A percentile compares a stretch with the other conserved stretches of the same genome.
Conservation (phyloP, 2,113 vertebrate genomes). For the Andinoacara biseriatus region DNA sequence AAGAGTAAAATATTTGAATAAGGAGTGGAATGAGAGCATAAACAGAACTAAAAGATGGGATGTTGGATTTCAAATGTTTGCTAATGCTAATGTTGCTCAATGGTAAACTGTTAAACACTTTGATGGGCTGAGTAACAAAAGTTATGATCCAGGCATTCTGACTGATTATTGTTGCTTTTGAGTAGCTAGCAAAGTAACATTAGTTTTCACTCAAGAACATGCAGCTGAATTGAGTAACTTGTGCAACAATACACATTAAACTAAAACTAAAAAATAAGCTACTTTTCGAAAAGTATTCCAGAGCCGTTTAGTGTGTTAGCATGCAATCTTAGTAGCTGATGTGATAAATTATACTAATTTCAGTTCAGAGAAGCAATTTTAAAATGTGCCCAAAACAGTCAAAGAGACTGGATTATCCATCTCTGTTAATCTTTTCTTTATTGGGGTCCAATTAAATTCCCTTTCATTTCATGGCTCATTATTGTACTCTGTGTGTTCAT, state of each 20-base stretch:
- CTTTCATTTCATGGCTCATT: conserved; percentile 61
- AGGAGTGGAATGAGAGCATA: background rate
- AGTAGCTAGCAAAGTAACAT: background rate
- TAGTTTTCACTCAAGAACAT: background rate
- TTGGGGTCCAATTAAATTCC: conserved; percentile 60
- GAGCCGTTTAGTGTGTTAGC: background rate
- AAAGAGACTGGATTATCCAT: conserved; percentile 46
- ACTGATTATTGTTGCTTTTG: background rate
- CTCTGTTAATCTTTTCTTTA: conserved; percentile 55
- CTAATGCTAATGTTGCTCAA: background rate
- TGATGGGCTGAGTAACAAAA: background rate
- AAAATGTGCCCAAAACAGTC: conserved; percentile 34
- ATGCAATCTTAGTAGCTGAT: conserved; percentile 15
- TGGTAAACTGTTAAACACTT: background rate
- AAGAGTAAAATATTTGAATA: background rate
- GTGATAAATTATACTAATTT: conserved; percentile 24
- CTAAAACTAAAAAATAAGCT: background rate
- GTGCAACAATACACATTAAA: background rate
- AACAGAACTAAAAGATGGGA: background rate
- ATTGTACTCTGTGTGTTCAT: conserved; percentile 38
- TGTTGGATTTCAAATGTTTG: background rate
- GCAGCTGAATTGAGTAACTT: too few relatives aligned
- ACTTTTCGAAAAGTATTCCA: background rate
- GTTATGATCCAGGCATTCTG: background rate
- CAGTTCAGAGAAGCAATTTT: background rate